Evolutionary conservation across 2,888 invertebrate genomes (phyloP).

Genomic region (Lasioglossum villosulum): DNA sequence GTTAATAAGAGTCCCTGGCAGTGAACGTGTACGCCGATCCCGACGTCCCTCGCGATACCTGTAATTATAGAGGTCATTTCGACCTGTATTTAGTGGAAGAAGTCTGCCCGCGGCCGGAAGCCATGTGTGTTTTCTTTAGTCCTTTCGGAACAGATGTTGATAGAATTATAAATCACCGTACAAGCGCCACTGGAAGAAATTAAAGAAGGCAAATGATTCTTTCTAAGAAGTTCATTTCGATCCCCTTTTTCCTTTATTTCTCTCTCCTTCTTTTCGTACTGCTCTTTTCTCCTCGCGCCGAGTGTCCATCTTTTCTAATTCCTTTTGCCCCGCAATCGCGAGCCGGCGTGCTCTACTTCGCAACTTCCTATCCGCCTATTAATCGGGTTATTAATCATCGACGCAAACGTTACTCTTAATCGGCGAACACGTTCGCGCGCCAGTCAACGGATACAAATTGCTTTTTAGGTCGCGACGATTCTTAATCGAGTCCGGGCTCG

Average conservation of each 20-base stretch:
- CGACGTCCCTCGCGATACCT: slow-evolving; percentile 21
- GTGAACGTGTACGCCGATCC: not conserved
- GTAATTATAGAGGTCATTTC: slow-evolving; percentile 44
- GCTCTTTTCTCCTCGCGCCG: slow-evolving; percentile 14
- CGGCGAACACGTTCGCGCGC: slow-evolving; percentile 70
- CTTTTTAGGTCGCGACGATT: slow-evolving; percentile 46
- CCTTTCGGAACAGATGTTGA: slow-evolving; percentile 46
- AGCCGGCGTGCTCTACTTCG: slow-evolving; percentile 44
- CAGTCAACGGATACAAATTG: slow-evolving; percentile 63
- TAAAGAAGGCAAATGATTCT: slow-evolving; percentile 32
- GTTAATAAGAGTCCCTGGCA: slow-evolving; percentile 18
- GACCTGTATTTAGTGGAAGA: slow-evolving; percentile 5
- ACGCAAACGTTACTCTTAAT: slow-evolving; percentile 77
- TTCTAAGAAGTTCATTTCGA: slow-evolving; percentile 51
- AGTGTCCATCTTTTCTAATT: slow-evolving; percentile 8
- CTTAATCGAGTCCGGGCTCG: slow-evolving; percentile 50
- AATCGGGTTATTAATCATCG: slow-evolving; percentile 81
- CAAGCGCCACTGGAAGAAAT: slow-evolving; percentile 25
- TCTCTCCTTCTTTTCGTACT: not conserved
- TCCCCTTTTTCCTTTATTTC: not conserved
- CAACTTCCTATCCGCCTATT: slow-evolving; percentile 77
- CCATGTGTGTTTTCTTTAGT: slow-evolving; percentile 19
- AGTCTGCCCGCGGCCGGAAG: slow-evolving; percentile 23
- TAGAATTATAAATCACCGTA: slow-evolving; percentile 55
- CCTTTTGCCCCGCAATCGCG: slow-evolving; percentile 34